Percentiles rank a stretch among this genome's conserved stretches.
phyloP scores from a whole-genome alignment of 2,888 invertebrate species.

The Pterostichus niger region DNA sequence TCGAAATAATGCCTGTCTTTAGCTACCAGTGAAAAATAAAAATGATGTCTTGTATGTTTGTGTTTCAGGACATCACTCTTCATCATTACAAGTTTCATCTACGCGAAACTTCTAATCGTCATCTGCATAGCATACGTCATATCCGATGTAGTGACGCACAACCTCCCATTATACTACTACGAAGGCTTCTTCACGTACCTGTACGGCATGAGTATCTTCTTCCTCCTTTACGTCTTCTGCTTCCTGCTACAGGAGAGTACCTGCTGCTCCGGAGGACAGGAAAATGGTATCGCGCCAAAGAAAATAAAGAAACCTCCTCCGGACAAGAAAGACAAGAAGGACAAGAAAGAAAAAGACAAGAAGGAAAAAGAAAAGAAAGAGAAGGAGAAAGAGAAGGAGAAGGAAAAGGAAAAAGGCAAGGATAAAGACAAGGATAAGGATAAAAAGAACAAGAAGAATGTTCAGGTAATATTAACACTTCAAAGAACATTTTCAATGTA shows the following conservation, averaged over 20 bases:
- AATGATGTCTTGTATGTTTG: conserved; percentile 13
- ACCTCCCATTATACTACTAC: conserved; percentile 94
- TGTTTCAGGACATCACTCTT: conserved; percentile 93
- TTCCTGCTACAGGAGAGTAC: conserved; percentile 95
- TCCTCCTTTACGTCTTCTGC: conserved; percentile 96
- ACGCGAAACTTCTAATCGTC: conserved; percentile 95
- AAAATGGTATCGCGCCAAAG: conserved; percentile 81
- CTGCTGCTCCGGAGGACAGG: conserved; percentile 87
- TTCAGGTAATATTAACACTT: conserved; percentile 75
- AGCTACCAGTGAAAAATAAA: no score
- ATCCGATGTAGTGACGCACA: conserved; percentile 96
- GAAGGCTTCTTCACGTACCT: conserved; percentile 97
- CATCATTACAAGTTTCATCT: conserved; percentile 97
- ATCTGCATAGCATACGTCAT: conserved; percentile 96
- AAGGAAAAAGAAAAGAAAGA: conserved; percentile 82
- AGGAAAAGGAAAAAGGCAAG: conserved; percentile 80
- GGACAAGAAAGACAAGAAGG: conserved; percentile 79
- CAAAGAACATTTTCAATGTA: background rate
- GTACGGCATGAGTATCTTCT: conserved; percentile 95
- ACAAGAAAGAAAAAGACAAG: conserved; percentile 80
- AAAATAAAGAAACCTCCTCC: conserved; percentile 77
- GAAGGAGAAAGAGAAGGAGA: conserved; percentile 81
- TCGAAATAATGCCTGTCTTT: no score
- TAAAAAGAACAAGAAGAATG: conserved; percentile 77
- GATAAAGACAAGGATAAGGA: conserved; percentile 73